Evolutionary conservation across 2,797 vertebrate genomes (phyloP).

Genomic region (Sylvia borin): DNA sequence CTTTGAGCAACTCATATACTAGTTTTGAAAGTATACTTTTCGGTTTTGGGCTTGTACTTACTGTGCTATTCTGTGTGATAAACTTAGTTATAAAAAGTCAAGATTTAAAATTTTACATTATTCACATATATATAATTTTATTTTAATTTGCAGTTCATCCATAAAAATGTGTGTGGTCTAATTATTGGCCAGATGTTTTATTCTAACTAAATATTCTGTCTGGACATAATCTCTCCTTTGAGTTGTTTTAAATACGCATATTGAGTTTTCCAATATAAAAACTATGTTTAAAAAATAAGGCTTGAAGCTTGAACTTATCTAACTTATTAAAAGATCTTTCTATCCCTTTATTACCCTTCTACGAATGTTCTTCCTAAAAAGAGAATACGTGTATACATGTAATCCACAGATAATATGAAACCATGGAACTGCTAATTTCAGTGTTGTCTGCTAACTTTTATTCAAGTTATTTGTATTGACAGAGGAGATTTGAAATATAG

Average conservation of each 20-base stretch:
- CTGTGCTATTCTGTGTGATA: neutral
- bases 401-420: neutral
- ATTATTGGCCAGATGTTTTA: neutral
- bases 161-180: neutral
- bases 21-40: neutral
- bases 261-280: neutral
- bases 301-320: neutral
- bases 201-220: neutral
- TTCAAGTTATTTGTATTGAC: neutral
- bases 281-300: neutral
- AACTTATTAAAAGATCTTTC: neutral
- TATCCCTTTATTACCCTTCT: neutral
- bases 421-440: neutral
- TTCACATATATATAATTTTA: neutral
- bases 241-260: neutral
- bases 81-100: neutral
- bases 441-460: neutral
- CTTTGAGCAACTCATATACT: neutral
- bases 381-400: fast-evolving
- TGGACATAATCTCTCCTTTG: neutral
- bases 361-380: neutral
- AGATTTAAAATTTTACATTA: neutral
- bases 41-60: neutral
- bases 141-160: neutral
- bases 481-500: neutral